phyloP scores from a whole-genome alignment of 2,888 invertebrate genomes.

The Cylindroiulus punctatus region DNA sequence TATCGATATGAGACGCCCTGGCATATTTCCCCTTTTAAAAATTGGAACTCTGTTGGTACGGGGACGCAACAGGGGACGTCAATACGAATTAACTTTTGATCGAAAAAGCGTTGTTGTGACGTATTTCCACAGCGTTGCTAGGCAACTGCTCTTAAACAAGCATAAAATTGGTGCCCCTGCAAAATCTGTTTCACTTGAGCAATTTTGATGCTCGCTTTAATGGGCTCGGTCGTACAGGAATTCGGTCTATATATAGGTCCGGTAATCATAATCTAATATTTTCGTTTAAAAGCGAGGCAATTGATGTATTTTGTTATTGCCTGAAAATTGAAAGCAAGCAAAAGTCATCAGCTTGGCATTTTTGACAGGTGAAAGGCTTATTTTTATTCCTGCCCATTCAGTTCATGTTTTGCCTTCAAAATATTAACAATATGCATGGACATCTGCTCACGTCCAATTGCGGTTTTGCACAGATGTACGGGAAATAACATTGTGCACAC shows the following conservation, averaged over 20 bases:
- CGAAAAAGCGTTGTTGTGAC: background rate
- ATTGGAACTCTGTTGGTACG: background rate
- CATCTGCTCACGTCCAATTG: too few relatives aligned
- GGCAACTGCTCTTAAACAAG: background rate
- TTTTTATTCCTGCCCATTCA: too few relatives aligned
- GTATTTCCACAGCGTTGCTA: background rate
- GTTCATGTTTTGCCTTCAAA: too few relatives aligned
- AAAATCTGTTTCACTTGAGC: background rate
- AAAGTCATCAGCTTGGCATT: too few relatives aligned
- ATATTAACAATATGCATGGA: too few relatives aligned
- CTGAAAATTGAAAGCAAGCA: too few relatives aligned
- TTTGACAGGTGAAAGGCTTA: too few relatives aligned
- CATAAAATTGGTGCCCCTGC: background rate
- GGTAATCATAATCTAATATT: background rate
- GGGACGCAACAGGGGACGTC: background rate
- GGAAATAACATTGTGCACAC: too few relatives aligned
- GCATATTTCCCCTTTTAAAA: background rate
- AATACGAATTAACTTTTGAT: conserved; percentile 7
- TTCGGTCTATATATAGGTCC: background rate
- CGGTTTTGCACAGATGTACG: too few relatives aligned
- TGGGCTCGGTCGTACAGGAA: background rate
- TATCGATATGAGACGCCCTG: background rate
- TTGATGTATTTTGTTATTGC: too few relatives aligned
- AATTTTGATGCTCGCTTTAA: background rate
- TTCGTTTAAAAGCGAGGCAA: background rate